Conservation (phyloP, 1,140 invertebrate genomes). For the Drosophila setifemur region DNA sequence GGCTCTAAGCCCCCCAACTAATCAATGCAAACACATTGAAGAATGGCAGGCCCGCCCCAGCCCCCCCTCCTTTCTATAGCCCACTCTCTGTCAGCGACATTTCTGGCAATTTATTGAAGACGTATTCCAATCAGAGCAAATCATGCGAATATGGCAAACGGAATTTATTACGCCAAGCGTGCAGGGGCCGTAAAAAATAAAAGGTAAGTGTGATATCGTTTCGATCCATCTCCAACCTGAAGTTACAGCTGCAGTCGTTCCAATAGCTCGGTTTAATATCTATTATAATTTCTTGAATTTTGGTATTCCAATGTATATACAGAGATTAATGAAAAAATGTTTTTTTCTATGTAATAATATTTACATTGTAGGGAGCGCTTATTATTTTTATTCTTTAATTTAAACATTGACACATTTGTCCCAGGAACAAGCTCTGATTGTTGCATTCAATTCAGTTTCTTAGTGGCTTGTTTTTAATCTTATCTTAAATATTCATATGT, state of each 20-base stretch:
- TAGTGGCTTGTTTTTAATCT: too few relatives aligned
- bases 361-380: too few relatives aligned
- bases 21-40: conserved; percentile 71
- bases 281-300: not conserved
- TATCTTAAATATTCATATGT: too few relatives aligned
- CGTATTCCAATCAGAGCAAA: conserved; percentile 76
- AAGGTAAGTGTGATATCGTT: conserved; percentile 79
- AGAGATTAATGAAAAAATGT: too few relatives aligned
- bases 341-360: too few relatives aligned
- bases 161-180: conserved; percentile 68
- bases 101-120: conserved; percentile 76
- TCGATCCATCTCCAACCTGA: conserved; percentile 35
- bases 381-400: too few relatives aligned
- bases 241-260: conserved; percentile 1
- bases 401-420: too few relatives aligned
- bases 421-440: too few relatives aligned
- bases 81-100: conserved; percentile 64
- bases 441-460: too few relatives aligned
- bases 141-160: conserved; percentile 77
- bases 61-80: not conserved
- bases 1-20: conserved; percentile 30
- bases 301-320: too few relatives aligned
- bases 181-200: conserved; percentile 67
- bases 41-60: conserved; percentile 20
- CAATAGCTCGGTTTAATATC: not conserved